Evolutionary conservation across 1,140 invertebrate species (phyloP).

Genomic region (Gonioctena quinquepunctata): DNA sequence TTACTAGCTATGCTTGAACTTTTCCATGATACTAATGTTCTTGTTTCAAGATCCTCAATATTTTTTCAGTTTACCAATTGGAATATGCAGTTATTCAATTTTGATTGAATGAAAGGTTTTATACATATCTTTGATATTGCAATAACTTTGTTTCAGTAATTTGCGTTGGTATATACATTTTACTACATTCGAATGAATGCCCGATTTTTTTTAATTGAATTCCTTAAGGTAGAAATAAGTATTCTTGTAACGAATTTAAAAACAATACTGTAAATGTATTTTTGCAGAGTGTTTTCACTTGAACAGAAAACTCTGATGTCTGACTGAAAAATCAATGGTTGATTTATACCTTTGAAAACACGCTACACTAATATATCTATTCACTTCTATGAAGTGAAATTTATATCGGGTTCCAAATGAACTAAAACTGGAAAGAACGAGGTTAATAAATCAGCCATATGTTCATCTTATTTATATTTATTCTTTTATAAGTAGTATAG

Average conservation of each 20-base stretch:
- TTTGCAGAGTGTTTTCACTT: not conserved
- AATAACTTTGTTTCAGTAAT: slow-evolving; percentile 23
- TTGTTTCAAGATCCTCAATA: not conserved
- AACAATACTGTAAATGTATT: slow-evolving; percentile 13
- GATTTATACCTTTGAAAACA: not conserved
- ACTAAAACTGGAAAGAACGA: not conserved
- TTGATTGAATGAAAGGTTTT: not conserved
- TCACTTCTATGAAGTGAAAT: slow-evolving; percentile 45
- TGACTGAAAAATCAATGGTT: not conserved
- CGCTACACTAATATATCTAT: slow-evolving; percentile 17
- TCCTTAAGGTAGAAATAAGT: slow-evolving; percentile 25
- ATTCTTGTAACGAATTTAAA: slow-evolving; percentile 53
- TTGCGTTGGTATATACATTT: slow-evolving; percentile 5
- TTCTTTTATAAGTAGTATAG: not conserved
- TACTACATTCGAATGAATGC: slow-evolving; percentile 8
- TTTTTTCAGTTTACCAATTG: not conserved
- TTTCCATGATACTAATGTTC: slow-evolving; percentile 16
- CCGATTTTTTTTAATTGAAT: not conserved
- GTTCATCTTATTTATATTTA: not conserved
- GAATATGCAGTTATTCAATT: not conserved
- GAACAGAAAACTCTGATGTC: not conserved
- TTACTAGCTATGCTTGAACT: slow-evolving; percentile 32
- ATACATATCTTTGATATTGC: slow-evolving; percentile 34
- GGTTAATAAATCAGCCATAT: not conserved
- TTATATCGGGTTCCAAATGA: slow-evolving; percentile 7